phyloP scores from a whole-genome alignment of 2,888 invertebrate species.

The Hypomecis punctinalis region DNA sequence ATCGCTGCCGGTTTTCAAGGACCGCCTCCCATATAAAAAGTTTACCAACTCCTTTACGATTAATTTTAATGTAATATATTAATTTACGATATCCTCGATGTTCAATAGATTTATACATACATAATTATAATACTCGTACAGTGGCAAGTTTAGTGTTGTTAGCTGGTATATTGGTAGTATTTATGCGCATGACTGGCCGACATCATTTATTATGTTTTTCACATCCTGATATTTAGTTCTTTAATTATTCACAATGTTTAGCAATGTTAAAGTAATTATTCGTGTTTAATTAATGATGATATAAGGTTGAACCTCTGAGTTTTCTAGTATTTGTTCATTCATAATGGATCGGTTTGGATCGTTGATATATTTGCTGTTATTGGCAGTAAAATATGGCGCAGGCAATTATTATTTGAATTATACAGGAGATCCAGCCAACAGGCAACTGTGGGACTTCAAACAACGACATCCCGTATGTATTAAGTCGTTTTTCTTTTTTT shows the following conservation, averaged over 20 bases:
- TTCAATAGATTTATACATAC: no score
- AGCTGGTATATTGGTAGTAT: background rate
- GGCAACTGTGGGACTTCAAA: slow-evolving; percentile 40
- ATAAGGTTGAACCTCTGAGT: slow-evolving; percentile 16
- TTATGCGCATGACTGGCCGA: background rate
- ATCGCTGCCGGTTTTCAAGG: no score
- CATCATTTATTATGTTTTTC: background rate
- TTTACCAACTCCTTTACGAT: no score
- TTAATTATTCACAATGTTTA: slow-evolving; percentile 1
- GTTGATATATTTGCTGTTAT: slow-evolving; percentile 15
- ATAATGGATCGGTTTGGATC: slow-evolving; percentile 20
- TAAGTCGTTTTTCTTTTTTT: background rate
- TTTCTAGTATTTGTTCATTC: slow-evolving; percentile 19
- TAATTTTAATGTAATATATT: no score
- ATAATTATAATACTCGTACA: no score
- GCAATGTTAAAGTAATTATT: slow-evolving; percentile 6
- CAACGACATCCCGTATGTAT: slow-evolving; percentile 36
- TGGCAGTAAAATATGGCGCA: slow-evolving; percentile 9
- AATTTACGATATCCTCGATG: no score
- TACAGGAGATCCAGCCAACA: slow-evolving; percentile 29
- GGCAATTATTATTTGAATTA: slow-evolving; percentile 25
- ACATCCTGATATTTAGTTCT: slow-evolving; percentile 1
- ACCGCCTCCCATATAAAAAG: no score
- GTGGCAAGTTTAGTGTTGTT: no score
- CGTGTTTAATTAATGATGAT: slow-evolving; percentile 20